These are phyloP conservation scores for Philopedon plagiatum DNA, from an alignment of 2,888 invertebrate genomes.

Conservation along the genomic window DNA sequence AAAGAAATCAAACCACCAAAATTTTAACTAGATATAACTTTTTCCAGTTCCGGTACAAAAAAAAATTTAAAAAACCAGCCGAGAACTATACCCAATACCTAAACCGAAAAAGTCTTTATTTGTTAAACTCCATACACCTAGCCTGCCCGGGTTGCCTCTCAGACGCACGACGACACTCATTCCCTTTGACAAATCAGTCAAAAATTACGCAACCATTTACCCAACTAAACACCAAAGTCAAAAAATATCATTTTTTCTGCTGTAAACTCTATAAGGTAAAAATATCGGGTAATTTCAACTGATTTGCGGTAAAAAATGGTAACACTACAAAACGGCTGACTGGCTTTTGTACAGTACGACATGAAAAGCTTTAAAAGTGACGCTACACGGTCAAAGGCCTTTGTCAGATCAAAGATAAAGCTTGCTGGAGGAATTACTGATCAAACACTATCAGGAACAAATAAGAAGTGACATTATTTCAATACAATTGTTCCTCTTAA, in stretches of 20 bases:
- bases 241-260: slow-evolving; percentile 29
- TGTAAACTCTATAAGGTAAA: slow-evolving; percentile 41
- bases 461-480: no score
- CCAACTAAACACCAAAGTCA: slow-evolving; percentile 50
- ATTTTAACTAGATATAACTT: no score
- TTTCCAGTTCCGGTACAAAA: no score
- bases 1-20: no score
- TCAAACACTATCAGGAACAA: background rate
- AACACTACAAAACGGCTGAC: slow-evolving; percentile 66
- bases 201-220: slow-evolving; percentile 36
- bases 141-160: slow-evolving; percentile 71
- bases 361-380: slow-evolving; percentile 32
- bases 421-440: background rate
- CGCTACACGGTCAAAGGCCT: background rate
- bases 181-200: slow-evolving; percentile 50
- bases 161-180: slow-evolving; percentile 67
- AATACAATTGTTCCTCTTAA: no score
- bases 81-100: slow-evolving; percentile 43
- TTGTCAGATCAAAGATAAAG: background rate
- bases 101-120: slow-evolving; percentile 54
- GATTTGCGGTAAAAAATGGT: slow-evolving; percentile 53
- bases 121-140: slow-evolving; percentile 64
- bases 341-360: slow-evolving; percentile 64
- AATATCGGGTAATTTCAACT: slow-evolving; percentile 39
- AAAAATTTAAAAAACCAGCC: background rate